A percentile compares a stretch with the other conserved stretches of the same genome.
Evolutionary conservation across 2,797 vertebrate species (phyloP).

Genomic region (Pygocentrus nattereri): DNA sequence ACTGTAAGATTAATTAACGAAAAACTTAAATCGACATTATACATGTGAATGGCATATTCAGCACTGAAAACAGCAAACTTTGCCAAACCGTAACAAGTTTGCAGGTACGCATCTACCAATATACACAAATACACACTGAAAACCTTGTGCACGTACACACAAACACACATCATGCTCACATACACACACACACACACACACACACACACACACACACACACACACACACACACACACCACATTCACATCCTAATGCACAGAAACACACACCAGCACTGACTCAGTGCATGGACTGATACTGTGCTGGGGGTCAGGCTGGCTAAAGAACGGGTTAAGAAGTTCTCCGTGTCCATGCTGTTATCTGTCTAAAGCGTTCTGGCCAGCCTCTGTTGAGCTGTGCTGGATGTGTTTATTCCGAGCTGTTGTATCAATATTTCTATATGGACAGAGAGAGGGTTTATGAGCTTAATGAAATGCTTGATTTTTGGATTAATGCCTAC

Average conservation of each 20-base stretch:
- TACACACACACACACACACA: neutral
- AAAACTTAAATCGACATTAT: too few species aligned
- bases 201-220: too few species aligned
- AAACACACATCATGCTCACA: neutral
- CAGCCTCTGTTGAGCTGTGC: neutral
- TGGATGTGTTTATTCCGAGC: neutral
- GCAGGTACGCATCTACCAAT: too few species aligned
- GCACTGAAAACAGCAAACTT: too few species aligned
- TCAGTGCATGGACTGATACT: neutral
- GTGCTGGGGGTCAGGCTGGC: neutral
- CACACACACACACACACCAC: neutral
- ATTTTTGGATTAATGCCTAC: neutral
- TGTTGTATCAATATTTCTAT: slow-evolving; percentile 13
- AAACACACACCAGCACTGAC: slow-evolving; percentile 1
- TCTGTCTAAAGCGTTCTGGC: neutral
- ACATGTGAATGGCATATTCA: too few species aligned
- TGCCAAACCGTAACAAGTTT: too few species aligned
- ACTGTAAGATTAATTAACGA: too few species aligned
- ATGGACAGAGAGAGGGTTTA: too few species aligned
- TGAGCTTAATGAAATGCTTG: too few species aligned
- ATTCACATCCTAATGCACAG: neutral
- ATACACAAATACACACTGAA: neutral
- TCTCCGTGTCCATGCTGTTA: neutral
- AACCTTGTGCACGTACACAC: neutral
- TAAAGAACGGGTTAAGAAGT: neutral